Evolutionary conservation across 2,888 invertebrate genomes (phyloP), one percentile per base, ranked within the genome.

Genomic region (Polylopha cassiicola): DNA sequence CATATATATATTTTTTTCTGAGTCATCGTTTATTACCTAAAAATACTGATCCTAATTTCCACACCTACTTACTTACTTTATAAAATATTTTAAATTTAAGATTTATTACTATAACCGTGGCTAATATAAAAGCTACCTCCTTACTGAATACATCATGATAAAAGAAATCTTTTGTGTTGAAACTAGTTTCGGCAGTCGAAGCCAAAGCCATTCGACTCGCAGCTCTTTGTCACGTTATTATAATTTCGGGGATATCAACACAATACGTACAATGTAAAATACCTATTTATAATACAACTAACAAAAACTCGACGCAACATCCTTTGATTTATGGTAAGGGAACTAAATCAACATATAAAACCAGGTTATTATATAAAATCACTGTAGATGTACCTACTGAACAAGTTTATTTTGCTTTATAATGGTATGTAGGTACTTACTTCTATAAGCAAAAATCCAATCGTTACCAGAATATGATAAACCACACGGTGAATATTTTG

Each of bases 41-140:
- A n/a, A n/a, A n/a, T n/a, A n/a, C n/a, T n/a, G n/a, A n/a, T n/a
- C n/a, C 24, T 36, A 41, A 24, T 21, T 20, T 21, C 16, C 5
- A 16, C 9, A 16, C 13, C 4, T 20, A 26, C 36, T 14, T 9
- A 10, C 20, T 30, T 24, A 21, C 10, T 8, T 20, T 31, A 11
- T 24, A 29, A 28, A 29, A 29, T 34, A n/a, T 18, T 18, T n/a
- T n/a, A n/a, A 18, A 22, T 39, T 23, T 9, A 23, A 18, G 18
- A 24, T 39, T 23, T 24, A 30, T 41, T 20, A 34, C 29, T 9
- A 15, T 34, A 23, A 34, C 22, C 28, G 28, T 39, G 23, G 23
- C 22, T 15, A 23, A 17, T 10, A 21, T 28, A 33, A 24, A 33
- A 18, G 18, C 21, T 3, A 10, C 14, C 22, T 36, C 26, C 14